phyloP scores from a whole-genome alignment of 2,113 vertebrate genomes.

The Grammomys dolichurus region DNA sequence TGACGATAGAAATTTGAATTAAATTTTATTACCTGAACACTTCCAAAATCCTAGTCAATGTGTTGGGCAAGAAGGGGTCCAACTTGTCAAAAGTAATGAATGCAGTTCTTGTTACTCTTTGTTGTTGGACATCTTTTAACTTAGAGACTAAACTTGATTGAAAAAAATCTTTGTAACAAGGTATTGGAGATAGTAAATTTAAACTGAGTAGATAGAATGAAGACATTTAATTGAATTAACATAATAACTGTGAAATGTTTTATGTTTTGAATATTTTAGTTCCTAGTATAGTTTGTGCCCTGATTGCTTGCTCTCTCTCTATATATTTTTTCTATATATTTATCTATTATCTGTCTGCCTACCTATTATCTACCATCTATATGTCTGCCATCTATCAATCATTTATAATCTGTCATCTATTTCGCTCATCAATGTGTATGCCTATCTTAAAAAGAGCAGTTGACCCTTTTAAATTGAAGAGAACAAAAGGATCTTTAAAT shows the following conservation, averaged over 20 bases:
- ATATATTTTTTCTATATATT: background rate
- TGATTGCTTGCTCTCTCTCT: background rate
- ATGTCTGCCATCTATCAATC: too few species aligned
- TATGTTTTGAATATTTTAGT: constrained; percentile 28
- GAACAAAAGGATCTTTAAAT: background rate
- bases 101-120: background rate
- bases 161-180: background rate
- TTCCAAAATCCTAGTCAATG: background rate
- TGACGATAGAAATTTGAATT: background rate
- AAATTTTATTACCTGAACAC: background rate
- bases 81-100: background rate
- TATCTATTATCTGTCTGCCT: background rate
- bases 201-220: background rate
- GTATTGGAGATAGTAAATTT: background rate
- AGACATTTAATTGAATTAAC: constrained; percentile 17
- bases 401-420: background rate
- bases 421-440: background rate
- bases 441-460: background rate
- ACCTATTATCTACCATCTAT: background rate
- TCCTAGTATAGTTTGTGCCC: background rate
- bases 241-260: background rate
- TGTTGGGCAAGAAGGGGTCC: background rate
- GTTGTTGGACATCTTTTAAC: constrained; percentile 22
- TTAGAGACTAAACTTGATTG: background rate
- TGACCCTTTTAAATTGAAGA: background rate